Evolutionary conservation across 1,140 invertebrate genomes (phyloP), one percentile per base, ranked within the genome.

Genomic region (Globodera rostochiensis): DNA sequence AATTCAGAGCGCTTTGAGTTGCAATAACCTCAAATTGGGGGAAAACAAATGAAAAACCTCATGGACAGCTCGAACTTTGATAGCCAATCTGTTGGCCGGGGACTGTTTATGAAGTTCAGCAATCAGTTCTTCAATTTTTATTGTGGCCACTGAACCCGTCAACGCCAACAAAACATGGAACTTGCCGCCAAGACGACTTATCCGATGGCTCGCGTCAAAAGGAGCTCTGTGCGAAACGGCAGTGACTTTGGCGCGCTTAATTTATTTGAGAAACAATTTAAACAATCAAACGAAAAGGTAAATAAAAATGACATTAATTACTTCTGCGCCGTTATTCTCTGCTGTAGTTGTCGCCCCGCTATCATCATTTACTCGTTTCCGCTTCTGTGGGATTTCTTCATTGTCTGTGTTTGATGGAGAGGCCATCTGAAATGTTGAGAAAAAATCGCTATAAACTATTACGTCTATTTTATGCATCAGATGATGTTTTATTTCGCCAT

Each of bases 91-190:
- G 45, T 86, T 57, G 87, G 87, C 11, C 53, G 80, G 76, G 9
- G 84, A 74, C 57, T 81, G 73, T 66, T 85, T 84, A 90, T 88
- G 88, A 25, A 94, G 88, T 82, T 92, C 91, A 45, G 92, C 87
- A 60, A 94, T 91, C 50, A 97, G 88, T 85, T 93, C 88, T 3
- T 93, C 92, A 64, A 95, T 87, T 91, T 97, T 97, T 36, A 97
- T 94, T 9, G 94, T 93, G 45, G 96, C 96, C 8, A 97, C 95
- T 91, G 95, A 96, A 45, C 95, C 96, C 1, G 95, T 96, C 83
- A 94, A 94, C 53, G 94, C 94, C 76, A 97, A 90, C 53, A 97
- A 89, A 81, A 96, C 90, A 73, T 91, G 89, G 57, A 87, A 88
- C 73, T 88, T 88, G 19, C 83, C 83, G 6, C 47, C 49, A 45